phyloP scores from a whole-genome alignment of 2,797 vertebrate genomes.

The Etheostoma nigrum region DNA sequence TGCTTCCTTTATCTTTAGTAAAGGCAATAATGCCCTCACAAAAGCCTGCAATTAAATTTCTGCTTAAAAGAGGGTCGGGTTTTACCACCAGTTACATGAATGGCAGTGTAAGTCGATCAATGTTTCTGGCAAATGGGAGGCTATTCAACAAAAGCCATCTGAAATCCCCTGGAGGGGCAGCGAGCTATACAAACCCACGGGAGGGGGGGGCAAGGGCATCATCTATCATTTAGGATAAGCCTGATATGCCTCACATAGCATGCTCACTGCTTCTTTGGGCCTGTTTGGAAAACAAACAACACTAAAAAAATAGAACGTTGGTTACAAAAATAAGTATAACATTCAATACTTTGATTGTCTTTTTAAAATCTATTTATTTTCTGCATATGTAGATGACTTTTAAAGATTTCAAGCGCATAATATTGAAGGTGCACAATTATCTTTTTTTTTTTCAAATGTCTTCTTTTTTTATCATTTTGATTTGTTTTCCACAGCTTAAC shows the following conservation, averaged over 20 bases:
- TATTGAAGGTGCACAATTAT: slow-evolving; percentile 92
- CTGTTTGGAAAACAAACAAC: slow-evolving; percentile 83
- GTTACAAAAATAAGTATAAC: slow-evolving; percentile 99
- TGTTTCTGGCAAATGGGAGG: slow-evolving; percentile 58
- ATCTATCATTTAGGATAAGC: slow-evolving; percentile 70
- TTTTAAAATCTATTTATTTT: slow-evolving; percentile 94
- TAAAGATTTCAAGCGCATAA: slow-evolving; percentile 94
- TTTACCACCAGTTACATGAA: slow-evolving; percentile 51
- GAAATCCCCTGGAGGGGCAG: slow-evolving; percentile 51
- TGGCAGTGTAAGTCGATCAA: slow-evolving; percentile 55
- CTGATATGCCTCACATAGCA: slow-evolving; percentile 77
- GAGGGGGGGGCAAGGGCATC: slow-evolving; percentile 58
- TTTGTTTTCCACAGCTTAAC: slow-evolving; percentile 89
- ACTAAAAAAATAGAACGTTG: slow-evolving; percentile 88
- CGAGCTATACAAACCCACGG: slow-evolving; percentile 59
- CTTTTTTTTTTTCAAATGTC: slow-evolving; percentile 75
- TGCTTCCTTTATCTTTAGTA: slow-evolving; percentile 42
- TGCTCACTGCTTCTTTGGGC: slow-evolving; percentile 85
- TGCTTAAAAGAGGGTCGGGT: slow-evolving; percentile 28
- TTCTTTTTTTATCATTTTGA: slow-evolving; percentile 57
- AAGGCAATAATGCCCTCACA: slow-evolving; percentile 45
- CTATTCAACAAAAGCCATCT: slow-evolving; percentile 54
- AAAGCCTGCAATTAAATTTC: slow-evolving; percentile 49
- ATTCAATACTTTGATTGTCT: slow-evolving; percentile 99
- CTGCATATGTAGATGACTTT: slow-evolving; percentile 90